Evolutionary conservation across 2,113 vertebrate genomes (phyloP), one percentile per base, ranked within the genome.

Genomic region (Cichladusa arquata): DNA sequence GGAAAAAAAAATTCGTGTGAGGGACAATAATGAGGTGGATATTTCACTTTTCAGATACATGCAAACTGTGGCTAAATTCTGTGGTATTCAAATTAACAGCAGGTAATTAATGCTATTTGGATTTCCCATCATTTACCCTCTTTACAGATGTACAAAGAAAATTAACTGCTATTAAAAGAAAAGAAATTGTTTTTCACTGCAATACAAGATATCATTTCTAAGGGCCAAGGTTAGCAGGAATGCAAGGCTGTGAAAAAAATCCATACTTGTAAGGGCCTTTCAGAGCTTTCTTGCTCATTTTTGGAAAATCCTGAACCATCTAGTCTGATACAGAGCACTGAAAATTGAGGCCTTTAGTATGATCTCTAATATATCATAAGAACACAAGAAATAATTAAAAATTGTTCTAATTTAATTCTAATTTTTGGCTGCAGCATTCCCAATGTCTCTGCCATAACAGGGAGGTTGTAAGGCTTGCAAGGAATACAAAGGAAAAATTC

Each of bases 401-500:
- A 36, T 57, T 34, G 18, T 15, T 58, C 40, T 78, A n/a, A 67
- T 71, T 83, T 50, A 91, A 69, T 48, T 36, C 19, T 58, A 25
- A 8, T 23, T 86, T 81, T 14, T 83, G 72, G n/a, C 34, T 86
- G 72, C 36, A 78, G 34, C n/a, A 65, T 76, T 93, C 71, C 56
- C 40, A 93, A 6, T 18, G 18, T 86, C 19, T 90, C 33, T 83
- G 58, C n/a, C 44, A 92, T 84, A 74, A 36, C 31, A 67, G n/a
- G 23, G 34, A 77, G 25, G 20, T 62, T 70, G 40, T 70, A 69
- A 70, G 42, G 12, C 56, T 81, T 67, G 93, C 72, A 86, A 83
- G 57, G 38, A 84, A 74, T 48, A 86, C 36, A 86, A 88, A 88
- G 57, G 67, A 64, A 96, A 95, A 95, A 90, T 82, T 88, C 76